Base-by-base conservation (phyloP, 2,797 vertebrate genomes). In the Crax fasciolata region DNA sequence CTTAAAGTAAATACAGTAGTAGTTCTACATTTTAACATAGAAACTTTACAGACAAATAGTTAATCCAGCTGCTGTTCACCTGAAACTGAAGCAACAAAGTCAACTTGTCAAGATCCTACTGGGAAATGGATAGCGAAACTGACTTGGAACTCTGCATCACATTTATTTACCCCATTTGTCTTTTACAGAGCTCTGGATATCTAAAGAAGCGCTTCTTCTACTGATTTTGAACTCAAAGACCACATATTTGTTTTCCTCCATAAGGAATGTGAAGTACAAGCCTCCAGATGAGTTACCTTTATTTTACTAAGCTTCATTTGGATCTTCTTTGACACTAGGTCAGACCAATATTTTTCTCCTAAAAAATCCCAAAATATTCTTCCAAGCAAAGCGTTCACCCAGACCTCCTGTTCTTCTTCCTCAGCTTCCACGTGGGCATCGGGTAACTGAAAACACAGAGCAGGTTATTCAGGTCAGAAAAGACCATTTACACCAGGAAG, bases 271-370 rank as follows among this genome's bases (percentile, higher is more conserved):
- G 32, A 5, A 57, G 16, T 44, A 15, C 15, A 76, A 52, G 4
- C 62, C 15, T 80, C 55, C 57, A 79, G 16, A 63, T 28, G 2
- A 76, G 79, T 98, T 97, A 99, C 99, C 98, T 99, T 98, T 96
- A 99, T 99, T 97, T 99, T 99, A 97, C 99, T 99, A 85, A 99
- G 99, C 94, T 99, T 99, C 99, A 99, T 99, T 97, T 99, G 99
- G 96, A 99, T 99, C 98, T 99, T 99, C 98, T 99, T 99, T 67
- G 99, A 99, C 79, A 99, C 99, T 83, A 99, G 79, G 57, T 99
- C 98, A 67, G 98, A 98, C 99, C 99, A 99, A 91, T 99, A 98
- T 57, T 98, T 98, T 96, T 99, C 99, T n/a, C 98, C 98, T 94
- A 99, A 98, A 97, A 99, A 99, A 97, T 99, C 99, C 99, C 99